Evolutionary conservation across 2,888 invertebrate species (phyloP), one percentile per base, ranked within the genome.

Genomic region (Acronicta aceris): DNA sequence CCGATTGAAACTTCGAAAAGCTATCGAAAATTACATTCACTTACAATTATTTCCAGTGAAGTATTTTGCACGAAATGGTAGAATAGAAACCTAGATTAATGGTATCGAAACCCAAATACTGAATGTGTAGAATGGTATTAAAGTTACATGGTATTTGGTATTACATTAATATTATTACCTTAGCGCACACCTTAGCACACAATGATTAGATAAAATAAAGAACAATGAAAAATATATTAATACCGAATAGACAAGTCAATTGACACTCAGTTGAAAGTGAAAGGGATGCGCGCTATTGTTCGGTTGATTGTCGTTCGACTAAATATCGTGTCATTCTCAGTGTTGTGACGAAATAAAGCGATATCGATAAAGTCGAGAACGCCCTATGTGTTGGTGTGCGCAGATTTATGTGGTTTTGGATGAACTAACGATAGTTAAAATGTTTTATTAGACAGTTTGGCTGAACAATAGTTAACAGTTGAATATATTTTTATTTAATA

Each of bases 271-370:
- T 70, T 77, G 81, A 88, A 90, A 91, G 93, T 93, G 93, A 93
- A 93, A 92, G 93, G 93, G 92, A 90, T 92, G 69, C 30, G 91
- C 82, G 57, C 69, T 76, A 86, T 87, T 86, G 89, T 87, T 78
- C 74, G 71, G 61, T 74, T 81, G 88, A 85, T 85, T 88, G 88
- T 89, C 88, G 85, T 83, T 85, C 82, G 73, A 67, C 75, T 82
- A 91, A 93, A 93, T 89, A 93, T 91, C 92, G 87, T 89, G 91
- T 92, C 90, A 91, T 90, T 91, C 91, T 89, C 92, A 90, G 83
- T 86, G 85, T 61, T 70, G 80, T 93, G 91, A 80, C 84, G 92
- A 91, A 93, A 93, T 78, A 73, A 64, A 77, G 65, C 75, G 69
- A 77, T 81, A 84, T 83, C 83, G 75, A 81, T 82, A 79, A 81